Evolutionary conservation across 2,797 vertebrate species (phyloP), one percentile per base, ranked within the genome.

Genomic region (Arnoldichthys spilopterus): DNA sequence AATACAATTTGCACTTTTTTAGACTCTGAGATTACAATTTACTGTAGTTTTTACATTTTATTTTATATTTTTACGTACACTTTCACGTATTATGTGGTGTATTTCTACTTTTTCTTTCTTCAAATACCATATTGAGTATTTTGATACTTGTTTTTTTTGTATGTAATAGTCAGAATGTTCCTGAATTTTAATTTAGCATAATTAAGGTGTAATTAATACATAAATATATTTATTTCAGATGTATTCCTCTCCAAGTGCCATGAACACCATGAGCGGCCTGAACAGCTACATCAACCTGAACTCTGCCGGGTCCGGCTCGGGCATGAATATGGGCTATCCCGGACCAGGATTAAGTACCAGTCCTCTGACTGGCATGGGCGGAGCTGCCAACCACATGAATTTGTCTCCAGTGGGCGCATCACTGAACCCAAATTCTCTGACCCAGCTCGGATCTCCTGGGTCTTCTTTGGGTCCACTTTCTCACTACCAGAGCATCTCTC

Each of bases 261-360:
- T 96, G 93, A 94, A 94, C 74, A 88, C 94, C 43, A 89, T 94
- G 91, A 86, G 91, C 76, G 84, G 93, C 83, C 93, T 96, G 86
- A 96, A 95, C 91, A 96, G 94, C 85, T 97, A 97, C 85, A 96
- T 97, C 90, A 96, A 95, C 84, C 84, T 97, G 85, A 96, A 96
- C 88, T 88, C 95, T 1, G 85, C 95, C 4, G 92, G 90, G 22
- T 91, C 94, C 30, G 88, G 84, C 0, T 85, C 92, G 13, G 91
- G 90, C 71, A 95, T 94, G 91, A 96, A 91, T 91, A 95, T 94
- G 93, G 91, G 91, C 1, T 96, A 95, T 77, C 86, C 93, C 4
- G 89, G 87, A 83, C 83, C 93, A 45, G 90, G 90, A 81, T 88
- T 87, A 86, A 93, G 85, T 85, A 89, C 82, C 58, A 93, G 83